Conservation (phyloP, 2,113 vertebrate species). For the Panthera uncia region DNA sequence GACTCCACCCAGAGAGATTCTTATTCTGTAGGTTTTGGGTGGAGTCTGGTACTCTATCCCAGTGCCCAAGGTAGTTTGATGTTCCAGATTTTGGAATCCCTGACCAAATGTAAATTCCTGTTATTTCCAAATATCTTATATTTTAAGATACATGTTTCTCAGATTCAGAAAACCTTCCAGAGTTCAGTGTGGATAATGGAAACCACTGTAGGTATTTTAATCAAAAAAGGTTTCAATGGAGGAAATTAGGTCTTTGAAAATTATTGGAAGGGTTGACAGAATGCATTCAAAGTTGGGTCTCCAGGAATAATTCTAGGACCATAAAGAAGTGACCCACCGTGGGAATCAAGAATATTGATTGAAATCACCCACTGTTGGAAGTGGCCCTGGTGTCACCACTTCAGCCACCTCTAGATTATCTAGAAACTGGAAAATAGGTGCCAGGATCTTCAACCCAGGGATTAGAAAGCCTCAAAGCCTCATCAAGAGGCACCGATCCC, state of each 20-base stretch:
- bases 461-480: background rate
- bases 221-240: background rate
- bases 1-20: background rate
- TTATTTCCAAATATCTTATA: conserved; percentile 4
- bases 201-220: background rate
- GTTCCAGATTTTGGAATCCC: background rate
- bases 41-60: background rate
- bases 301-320: background rate
- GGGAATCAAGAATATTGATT: background rate
- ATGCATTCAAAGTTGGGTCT: background rate
- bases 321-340: background rate
- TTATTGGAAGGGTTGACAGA: background rate
- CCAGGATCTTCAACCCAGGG: background rate
- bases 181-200: background rate
- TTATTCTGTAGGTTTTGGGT: background rate
- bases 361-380: no score
- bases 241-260: background rate
- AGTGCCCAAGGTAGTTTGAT: background rate
- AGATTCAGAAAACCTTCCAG: background rate
- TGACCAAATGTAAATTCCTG: background rate
- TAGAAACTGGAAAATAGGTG: background rate
- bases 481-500: background rate
- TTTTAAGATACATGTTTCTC: background rate
- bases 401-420: background rate
- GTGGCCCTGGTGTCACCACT: background rate